These are phyloP conservation scores for Protaetia brevitarsis DNA, from an alignment of 1,140 invertebrate species.

Conservation along the genomic window DNA sequence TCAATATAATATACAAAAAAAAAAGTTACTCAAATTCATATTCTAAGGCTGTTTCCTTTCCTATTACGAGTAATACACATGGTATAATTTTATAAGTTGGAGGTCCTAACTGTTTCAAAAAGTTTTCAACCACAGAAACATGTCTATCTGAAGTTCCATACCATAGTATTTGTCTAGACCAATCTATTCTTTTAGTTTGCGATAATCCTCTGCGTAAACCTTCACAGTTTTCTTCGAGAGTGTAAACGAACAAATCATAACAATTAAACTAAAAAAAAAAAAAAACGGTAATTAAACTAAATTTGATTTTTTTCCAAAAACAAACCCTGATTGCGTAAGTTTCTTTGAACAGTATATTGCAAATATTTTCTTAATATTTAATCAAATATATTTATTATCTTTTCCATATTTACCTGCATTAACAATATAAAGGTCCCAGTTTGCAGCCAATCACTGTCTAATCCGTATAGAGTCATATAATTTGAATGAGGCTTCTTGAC, in stretches of 20 bases:
- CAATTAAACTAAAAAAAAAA: background rate
- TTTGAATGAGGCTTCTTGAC: background rate
- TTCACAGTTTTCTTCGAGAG: background rate
- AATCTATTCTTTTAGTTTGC: background rate
- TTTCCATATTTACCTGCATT: background rate
- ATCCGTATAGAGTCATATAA: background rate
- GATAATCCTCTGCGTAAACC: background rate
- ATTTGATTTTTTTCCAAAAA: background rate
- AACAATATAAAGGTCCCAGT: constrained; percentile 2
- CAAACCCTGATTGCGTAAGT: background rate
- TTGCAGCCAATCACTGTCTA: background rate
- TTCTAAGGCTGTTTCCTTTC: background rate
- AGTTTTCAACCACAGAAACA: background rate
- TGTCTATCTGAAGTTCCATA: background rate
- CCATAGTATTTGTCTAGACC: background rate
- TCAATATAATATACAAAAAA: background rate
- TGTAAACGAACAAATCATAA: background rate
- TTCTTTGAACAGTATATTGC: background rate
- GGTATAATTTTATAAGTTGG: background rate
- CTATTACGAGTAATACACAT: background rate
- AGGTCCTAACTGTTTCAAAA: background rate
- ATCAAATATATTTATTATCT: background rate
- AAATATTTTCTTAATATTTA: background rate
- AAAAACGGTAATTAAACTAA: background rate
- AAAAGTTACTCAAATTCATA: constrained; percentile 1